A percentile compares a stretch with the other conserved stretches of the same genome.
These are phyloP conservation scores for Nasua narica DNA, from an alignment of 2,797 vertebrate species.

Conservation along the genomic window DNA sequence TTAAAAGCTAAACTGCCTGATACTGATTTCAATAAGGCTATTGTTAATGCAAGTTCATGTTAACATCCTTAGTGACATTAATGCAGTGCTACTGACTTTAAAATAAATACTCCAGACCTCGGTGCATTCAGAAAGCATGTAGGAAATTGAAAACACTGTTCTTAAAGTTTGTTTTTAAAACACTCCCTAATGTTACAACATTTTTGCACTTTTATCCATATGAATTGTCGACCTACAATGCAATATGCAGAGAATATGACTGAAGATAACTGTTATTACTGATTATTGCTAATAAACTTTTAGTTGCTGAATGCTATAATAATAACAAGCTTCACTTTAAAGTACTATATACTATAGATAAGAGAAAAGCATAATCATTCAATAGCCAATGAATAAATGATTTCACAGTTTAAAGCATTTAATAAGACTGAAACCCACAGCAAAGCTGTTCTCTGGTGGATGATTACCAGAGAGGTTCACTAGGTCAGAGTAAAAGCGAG, in stretches of 20 bases:
- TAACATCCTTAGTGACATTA: neutral
- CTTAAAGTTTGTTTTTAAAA: neutral
- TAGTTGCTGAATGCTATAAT: slow-evolving; percentile 10
- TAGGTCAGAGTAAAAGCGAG: slow-evolving; percentile 84
- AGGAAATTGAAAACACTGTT: neutral
- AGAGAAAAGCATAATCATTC: slow-evolving; percentile 76
- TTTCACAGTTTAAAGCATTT: slow-evolving; percentile 83
- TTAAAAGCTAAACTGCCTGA: neutral
- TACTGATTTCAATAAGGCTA: neutral
- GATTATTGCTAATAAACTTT: slow-evolving; percentile 25
- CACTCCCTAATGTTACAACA: neutral
- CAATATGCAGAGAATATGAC: neutral
- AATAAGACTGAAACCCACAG: slow-evolving; percentile 81
- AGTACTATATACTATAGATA: slow-evolving; percentile 57
- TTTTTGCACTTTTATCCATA: neutral
- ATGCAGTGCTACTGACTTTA: neutral
- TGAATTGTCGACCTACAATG: neutral
- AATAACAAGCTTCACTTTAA: slow-evolving; percentile 78
- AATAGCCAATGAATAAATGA: slow-evolving; percentile 80
- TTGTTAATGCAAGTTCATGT: neutral
- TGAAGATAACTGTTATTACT: neutral
- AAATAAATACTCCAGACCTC: neutral
- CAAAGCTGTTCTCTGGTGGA: slow-evolving; percentile 83
- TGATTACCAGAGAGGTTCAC: slow-evolving; percentile 83
- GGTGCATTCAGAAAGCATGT: neutral